Evolutionary conservation across 2,888 invertebrate genomes (phyloP).

Genomic region (Patella ulyssiponensis): DNA sequence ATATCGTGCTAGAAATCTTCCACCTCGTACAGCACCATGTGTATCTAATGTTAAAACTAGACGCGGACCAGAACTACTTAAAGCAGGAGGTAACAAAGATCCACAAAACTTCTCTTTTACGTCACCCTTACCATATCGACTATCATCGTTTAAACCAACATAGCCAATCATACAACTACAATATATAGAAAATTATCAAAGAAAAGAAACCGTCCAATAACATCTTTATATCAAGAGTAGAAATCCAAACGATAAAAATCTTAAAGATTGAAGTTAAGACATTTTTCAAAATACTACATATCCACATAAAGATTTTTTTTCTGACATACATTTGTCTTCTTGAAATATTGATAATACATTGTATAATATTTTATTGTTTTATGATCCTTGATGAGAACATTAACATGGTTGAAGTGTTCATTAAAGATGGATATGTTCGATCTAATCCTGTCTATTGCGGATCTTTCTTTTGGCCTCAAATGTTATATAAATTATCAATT

Average conservation of each 20-base stretch:
- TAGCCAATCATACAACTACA: conserved; percentile 65
- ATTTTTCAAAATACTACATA: no score
- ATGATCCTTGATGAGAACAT: no score
- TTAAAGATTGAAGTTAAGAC: neutral
- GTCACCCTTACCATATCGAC: conserved; percentile 50
- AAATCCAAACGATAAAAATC: neutral
- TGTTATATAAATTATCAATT: no score
- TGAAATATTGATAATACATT: no score
- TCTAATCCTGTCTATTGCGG: no score
- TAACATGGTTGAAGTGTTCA: no score
- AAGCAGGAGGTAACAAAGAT: conserved; percentile 82
- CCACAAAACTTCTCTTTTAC: conserved; percentile 83
- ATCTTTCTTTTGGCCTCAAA: no score
- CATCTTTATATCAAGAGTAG: neutral
- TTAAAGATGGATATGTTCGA: no score
- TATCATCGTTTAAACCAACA: conserved; percentile 61
- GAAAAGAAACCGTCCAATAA: neutral
- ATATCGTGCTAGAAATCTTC: conserved; percentile 91
- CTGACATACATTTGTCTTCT: no score
- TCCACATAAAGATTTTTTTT: no score
- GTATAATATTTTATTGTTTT: no score
- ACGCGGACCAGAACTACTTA: conserved; percentile 90
- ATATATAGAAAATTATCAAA: conserved; percentile 15
- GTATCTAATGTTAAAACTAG: conserved; percentile 96
- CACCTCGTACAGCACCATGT: conserved; percentile 83